Base-by-base conservation (phyloP, 2,797 vertebrate species). In the Salmo trutta region DNA sequence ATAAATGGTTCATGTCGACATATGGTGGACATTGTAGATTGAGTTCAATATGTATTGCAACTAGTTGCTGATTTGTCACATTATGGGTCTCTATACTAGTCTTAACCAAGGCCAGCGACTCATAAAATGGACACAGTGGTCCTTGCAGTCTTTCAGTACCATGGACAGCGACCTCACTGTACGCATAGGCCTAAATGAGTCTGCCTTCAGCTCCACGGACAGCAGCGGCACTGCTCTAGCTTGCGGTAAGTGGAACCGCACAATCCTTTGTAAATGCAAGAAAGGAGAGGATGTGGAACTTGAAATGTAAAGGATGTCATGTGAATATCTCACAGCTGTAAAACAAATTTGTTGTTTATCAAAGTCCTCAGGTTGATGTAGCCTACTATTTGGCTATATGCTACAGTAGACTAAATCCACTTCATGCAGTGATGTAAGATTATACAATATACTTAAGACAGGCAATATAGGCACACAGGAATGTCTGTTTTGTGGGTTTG, bases 171-270 rank as follows among this genome's bases (percentile, higher is more conserved):
- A 5, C 74, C 1, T 21, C 7, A 19, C 27, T 31, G n/a, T n/a
- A 59, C 2, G n/a, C n/a, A 59, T 59, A 51, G 7, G 36, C 3
- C 36, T 27, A n/a, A 41, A 5, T 68, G 31, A 31, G 15, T 68
- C 4, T 71, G 64, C 29, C 78, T 86, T 87, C 78, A 84, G 81
- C 29, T 79, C 77, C 79, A 51, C 4, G 84, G 82, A 87, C 80
- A 82, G 27, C 4, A 71, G 21, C 47, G 7, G 21, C 14, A 66
- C 64, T 66, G 5, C 24, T 66, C 14, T 66, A 31, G 14, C 64
- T 59, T 59, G 56, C 1, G 21, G 6, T 59, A 59, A 7, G 5
- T 8, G 56, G 7, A 59, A 21, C 10, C 12, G 41, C 41, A 47
- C 41, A 47, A 47, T 47, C 41, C 41, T 12, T 47, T 47, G 41